phyloP scores from a whole-genome alignment of 2,797 vertebrate species.

The Neostethus bicornis region DNA sequence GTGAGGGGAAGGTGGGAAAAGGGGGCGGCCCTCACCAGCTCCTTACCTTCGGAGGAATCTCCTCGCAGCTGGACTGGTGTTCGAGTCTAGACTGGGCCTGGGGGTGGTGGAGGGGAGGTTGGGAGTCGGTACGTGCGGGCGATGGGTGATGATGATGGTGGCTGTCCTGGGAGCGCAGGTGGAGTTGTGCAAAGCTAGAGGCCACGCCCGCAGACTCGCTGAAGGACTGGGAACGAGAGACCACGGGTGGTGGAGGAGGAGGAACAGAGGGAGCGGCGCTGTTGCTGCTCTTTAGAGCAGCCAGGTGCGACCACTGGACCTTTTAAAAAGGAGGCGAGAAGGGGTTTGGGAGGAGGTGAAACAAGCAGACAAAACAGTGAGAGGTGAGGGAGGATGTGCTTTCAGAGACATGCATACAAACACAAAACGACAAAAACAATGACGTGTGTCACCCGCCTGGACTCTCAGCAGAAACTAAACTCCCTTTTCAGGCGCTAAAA shows the following conservation, averaged over 20 bases:
- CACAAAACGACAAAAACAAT: conserved; percentile 35
- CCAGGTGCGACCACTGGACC: conserved; percentile 90
- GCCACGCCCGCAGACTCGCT: conserved; percentile 91
- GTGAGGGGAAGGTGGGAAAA: conserved; percentile 7
- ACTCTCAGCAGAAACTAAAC: not conserved
- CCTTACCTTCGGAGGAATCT: conserved; percentile 97
- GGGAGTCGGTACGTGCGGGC: conserved; percentile 85
- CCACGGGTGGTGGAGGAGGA: conserved; percentile 74
- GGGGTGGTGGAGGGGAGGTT: conserved; percentile 89
- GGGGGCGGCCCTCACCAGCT: conserved; percentile 33
- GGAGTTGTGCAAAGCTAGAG: conserved; percentile 96
- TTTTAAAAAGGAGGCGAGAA: conserved; percentile 63
- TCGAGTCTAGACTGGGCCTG: conserved; percentile 85
- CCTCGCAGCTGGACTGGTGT: conserved; percentile 87
- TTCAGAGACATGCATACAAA: conserved; percentile 40
- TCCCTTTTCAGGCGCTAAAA: not conserved
- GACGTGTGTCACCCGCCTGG: not conserved
- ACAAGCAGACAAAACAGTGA: conserved; percentile 87
- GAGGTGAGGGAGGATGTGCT: conserved; percentile 80
- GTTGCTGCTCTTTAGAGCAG: conserved; percentile 88
- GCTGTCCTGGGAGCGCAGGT: conserved; percentile 95
- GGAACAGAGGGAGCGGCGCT: conserved; percentile 66
- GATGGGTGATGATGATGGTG: conserved; percentile 82
- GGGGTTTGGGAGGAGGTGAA: conserved; percentile 12
- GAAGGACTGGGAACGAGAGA: conserved; percentile 90